phyloP scores from a whole-genome alignment of 2,888 invertebrate genomes.

The Lasioglossum morio region DNA sequence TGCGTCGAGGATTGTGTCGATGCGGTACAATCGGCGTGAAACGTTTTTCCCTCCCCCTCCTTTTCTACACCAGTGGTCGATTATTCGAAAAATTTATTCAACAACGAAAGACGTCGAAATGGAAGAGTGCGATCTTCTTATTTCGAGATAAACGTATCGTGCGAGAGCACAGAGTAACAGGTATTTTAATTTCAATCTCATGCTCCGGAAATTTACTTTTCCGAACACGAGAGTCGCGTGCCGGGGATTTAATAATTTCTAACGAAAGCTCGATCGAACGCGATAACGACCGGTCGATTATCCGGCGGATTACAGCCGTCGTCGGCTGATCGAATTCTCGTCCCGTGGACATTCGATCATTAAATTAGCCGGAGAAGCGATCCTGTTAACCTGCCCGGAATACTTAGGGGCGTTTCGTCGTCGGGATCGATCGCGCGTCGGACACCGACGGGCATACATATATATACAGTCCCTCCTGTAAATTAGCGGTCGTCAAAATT shows the following conservation, averaged over 20 bases:
- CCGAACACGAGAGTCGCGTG: background rate
- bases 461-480: background rate
- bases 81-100: background rate
- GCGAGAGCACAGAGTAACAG: too few species aligned
- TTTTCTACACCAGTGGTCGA: background rate
- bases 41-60: background rate
- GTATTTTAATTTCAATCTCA: background rate
- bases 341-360: background rate
- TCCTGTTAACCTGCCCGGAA: background rate
- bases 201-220: background rate
- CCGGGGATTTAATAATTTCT: background rate
- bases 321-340: background rate
- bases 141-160: too few species aligned
- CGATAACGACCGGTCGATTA: background rate
- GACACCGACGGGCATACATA: background rate
- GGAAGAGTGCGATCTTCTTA: too few species aligned
- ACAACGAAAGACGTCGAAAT: too few species aligned
- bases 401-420: constrained; percentile 1
- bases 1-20: background rate
- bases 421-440: constrained; percentile 11
- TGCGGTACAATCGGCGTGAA: background rate
- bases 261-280: background rate
- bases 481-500: constrained; percentile 56
- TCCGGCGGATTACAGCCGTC: background rate
- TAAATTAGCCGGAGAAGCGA: background rate